A percentile compares a stretch with the other conserved stretches of the same genome.
These are phyloP conservation scores for Ectropis grisescens DNA, from an alignment of 1,140 invertebrate genomes.

Conservation along the genomic window DNA sequence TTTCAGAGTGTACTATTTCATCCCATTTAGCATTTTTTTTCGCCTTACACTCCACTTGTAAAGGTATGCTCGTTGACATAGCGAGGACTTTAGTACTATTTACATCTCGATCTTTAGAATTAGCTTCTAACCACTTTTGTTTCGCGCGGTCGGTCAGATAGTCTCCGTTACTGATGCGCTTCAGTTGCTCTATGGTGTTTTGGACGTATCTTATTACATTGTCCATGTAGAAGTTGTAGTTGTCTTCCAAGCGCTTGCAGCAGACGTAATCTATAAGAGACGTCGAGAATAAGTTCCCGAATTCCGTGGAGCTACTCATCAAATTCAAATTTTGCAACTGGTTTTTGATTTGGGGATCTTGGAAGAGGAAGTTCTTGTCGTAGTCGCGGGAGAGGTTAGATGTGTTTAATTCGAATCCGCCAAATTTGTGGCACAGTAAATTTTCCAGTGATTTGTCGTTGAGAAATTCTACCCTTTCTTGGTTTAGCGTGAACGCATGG, in stretches of 20 bases:
- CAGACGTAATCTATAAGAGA: slow-evolving; percentile 48
- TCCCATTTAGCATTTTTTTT: slow-evolving; percentile 26
- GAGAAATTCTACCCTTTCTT: slow-evolving; percentile 37
- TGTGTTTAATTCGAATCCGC: slow-evolving; percentile 31
- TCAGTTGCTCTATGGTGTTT: slow-evolving; percentile 52
- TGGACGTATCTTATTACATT: slow-evolving; percentile 51
- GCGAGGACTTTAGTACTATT: slow-evolving; percentile 25
- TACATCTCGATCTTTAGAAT: slow-evolving; percentile 6
- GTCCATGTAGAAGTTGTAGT: slow-evolving; percentile 55
- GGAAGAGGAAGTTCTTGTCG: slow-evolving; percentile 29
- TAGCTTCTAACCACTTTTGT: slow-evolving; percentile 44
- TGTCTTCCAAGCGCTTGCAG: slow-evolving; percentile 45
- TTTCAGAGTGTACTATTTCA: slow-evolving; percentile 45
- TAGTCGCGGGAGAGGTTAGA: slow-evolving; percentile 21
- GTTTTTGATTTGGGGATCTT: slow-evolving; percentile 34
- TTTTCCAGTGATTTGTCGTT: slow-evolving; percentile 25
- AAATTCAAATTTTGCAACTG: slow-evolving; percentile 32
- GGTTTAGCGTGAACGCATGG: slow-evolving; percentile 34
- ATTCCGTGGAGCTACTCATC: slow-evolving; percentile 13
- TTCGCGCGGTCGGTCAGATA: slow-evolving; percentile 54
- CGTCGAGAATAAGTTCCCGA: slow-evolving; percentile 26
- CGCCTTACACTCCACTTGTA: slow-evolving; percentile 26
- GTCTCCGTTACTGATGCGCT: slow-evolving; percentile 57
- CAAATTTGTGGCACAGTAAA: slow-evolving; percentile 43
- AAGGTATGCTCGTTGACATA: slow-evolving; percentile 31